Conservation (phyloP, 2,113 vertebrate genomes). For the Hylia prasina region DNA sequence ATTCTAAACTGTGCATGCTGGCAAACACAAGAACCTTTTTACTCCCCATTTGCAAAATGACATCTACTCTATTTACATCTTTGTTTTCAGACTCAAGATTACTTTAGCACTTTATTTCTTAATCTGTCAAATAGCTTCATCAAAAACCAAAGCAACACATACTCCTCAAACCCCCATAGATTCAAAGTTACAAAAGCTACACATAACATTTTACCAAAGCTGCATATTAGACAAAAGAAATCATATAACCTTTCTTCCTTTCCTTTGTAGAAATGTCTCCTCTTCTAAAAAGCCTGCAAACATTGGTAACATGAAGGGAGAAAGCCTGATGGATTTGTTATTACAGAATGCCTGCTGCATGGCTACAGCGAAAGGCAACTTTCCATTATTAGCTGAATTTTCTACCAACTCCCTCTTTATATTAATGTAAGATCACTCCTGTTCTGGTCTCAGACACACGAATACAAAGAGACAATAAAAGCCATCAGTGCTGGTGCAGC, state of each 20-base stretch:
- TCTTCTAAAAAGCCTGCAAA: background rate
- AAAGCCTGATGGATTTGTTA: background rate
- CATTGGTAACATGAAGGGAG: background rate
- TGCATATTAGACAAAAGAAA: background rate
- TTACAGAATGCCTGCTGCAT: background rate
- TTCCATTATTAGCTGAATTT: conserved; percentile 1
- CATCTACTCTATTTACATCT: conserved; percentile 64
- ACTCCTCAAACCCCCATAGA: background rate
- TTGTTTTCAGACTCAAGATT: conserved; percentile 58
- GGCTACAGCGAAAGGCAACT: background rate
- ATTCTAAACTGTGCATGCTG: conserved; percentile 48
- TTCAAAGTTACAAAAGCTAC: conserved; percentile 24
- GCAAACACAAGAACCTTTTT: conserved; percentile 56
- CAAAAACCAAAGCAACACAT: conserved; percentile 13
- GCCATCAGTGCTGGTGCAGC: background rate
- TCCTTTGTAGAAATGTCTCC: background rate
- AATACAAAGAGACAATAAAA: background rate
- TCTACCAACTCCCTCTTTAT: background rate
- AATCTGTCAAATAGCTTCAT: conserved; percentile 47
- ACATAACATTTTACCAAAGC: background rate
- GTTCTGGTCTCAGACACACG: background rate
- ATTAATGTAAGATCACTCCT: background rate
- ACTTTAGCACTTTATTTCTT: conserved; percentile 64
- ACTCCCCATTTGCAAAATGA: conserved; percentile 56
- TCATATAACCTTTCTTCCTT: background rate